phyloP scores from a whole-genome alignment of 2,888 invertebrate species.

The Tetrapedia diversipes region DNA sequence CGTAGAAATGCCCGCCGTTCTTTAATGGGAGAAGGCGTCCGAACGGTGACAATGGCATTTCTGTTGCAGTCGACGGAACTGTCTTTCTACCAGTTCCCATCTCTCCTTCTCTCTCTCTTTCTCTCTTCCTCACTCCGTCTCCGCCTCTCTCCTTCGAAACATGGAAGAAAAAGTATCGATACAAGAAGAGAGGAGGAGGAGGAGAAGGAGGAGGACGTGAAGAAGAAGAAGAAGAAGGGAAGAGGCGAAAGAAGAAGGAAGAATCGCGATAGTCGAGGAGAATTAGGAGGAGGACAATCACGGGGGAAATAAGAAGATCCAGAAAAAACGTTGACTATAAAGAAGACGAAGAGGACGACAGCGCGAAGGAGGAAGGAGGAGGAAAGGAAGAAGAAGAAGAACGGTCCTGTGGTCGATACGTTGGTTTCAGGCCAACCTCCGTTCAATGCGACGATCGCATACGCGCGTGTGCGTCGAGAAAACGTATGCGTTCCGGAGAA shows the following conservation, averaged over 20 bases:
- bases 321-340: slow-evolving; percentile 42
- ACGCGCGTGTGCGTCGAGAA: slow-evolving; percentile 17
- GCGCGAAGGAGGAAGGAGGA: neutral
- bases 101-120: neutral
- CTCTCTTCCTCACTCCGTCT: neutral
- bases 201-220: slow-evolving; percentile 8
- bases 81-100: no score
- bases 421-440: slow-evolving; percentile 28
- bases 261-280: slow-evolving; percentile 61
- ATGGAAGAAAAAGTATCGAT: slow-evolving; percentile 38
- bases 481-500: slow-evolving; percentile 43
- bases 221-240: no score
- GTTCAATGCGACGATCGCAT: slow-evolving; percentile 12
- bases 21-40: slow-evolving; percentile 43
- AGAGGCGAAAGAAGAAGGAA: slow-evolving; percentile 51
- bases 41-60: slow-evolving; percentile 67
- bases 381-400: slow-evolving; percentile 18
- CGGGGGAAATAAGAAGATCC: slow-evolving; percentile 51
- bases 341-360: slow-evolving; percentile 30
- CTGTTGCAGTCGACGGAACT: slow-evolving; percentile 32
- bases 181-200: slow-evolving; percentile 6
- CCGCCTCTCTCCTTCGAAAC: no score
- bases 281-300: slow-evolving; percentile 64
- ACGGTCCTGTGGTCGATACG: slow-evolving; percentile 31
- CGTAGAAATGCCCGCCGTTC: slow-evolving; percentile 64